phyloP scores from a whole-genome alignment of 1,140 invertebrate species.

The Papilio xuthus region DNA sequence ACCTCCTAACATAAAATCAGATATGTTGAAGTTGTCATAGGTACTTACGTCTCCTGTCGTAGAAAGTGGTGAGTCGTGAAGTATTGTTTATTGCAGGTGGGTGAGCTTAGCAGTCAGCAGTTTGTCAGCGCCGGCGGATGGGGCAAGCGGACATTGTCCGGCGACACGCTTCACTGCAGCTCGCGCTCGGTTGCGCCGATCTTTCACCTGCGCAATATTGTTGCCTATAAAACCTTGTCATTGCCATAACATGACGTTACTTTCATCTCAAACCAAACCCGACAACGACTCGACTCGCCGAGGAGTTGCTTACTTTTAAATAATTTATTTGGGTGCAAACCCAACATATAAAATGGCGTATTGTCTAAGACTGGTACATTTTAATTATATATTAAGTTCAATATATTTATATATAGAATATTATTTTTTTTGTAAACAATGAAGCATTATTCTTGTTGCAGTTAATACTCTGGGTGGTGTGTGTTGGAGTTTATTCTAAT shows the following conservation, averaged over 20 bases:
- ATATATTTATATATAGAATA: not conserved
- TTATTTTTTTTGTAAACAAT: conserved; percentile 15
- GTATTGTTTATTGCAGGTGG: conserved; percentile 49
- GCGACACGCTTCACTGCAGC: conserved; percentile 70
- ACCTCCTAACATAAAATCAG: too few species aligned
- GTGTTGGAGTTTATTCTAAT: conserved; percentile 60
- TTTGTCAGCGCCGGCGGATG: conserved; percentile 59
- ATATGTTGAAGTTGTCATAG: too few species aligned
- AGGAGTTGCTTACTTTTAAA: conserved; percentile 52
- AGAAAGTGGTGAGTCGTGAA: not conserved
- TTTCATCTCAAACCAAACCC: conserved; percentile 70
- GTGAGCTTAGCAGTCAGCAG: conserved; percentile 55
- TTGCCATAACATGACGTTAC: conserved; percentile 77
- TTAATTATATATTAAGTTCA: not conserved
- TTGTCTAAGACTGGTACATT: conserved; percentile 66
- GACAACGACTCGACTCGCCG: conserved; percentile 57
- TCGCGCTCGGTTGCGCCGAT: conserved; percentile 75
- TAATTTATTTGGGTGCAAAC: conserved; percentile 66
- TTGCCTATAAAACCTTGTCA: conserved; percentile 80
- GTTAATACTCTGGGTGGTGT: conserved; percentile 70
- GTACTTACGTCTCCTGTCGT: not conserved
- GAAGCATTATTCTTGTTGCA: conserved; percentile 55
- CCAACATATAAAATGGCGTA: conserved; percentile 67
- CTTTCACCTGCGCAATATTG: conserved; percentile 80
- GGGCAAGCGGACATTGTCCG: conserved; percentile 78